Evolutionary conservation across 2,888 invertebrate species (phyloP), one percentile per base, ranked within the genome.

Genomic region (Exephanes ischioxanthus): DNA sequence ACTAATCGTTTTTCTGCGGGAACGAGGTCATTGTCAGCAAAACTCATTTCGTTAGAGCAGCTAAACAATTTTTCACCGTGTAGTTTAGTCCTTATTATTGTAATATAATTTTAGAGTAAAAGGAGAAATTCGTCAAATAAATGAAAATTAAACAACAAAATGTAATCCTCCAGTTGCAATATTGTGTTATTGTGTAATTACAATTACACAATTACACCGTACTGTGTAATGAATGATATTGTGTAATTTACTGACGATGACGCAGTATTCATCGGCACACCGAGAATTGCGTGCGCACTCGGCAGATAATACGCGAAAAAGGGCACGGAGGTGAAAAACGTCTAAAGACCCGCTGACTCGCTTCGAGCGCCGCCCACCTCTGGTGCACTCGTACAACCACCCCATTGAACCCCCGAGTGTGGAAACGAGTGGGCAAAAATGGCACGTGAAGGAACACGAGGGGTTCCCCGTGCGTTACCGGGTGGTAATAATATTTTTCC

Each of bases 401-500:
- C 33, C 19, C 14, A n/a, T 66, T 14, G 16, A 33, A 66, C 30
- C 51, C 66, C 51, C 41, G 51, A 63, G 73, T 26, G 61, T 26
- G 5, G 58, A 45, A 61, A 61, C 30, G 45, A 33, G 53, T 41
- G 48, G 7, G 58, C 53, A 33, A 66, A 72, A 75, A 68, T 30
- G 53, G 61, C 58, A 22, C 58, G 67, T 5, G 41, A 70, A 75
- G 48, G 63, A 61, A 51, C 55, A 45, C 30, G 58, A 76, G 16
- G 37, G 16, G 61, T 14, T 9, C 45, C 67, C 19, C 45, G 19
- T 61, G 45, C 55, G 68, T 58, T 61, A 58, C 58, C 41, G 55
- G 51, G 55, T 19, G 30, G 26, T 22, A 22, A 67, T 78, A 48
- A 75, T 78, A 63, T 73, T 79, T 83, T 83, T 73, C n/a, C 68